Evolutionary conservation across 2,888 invertebrate species (phyloP), one percentile per base, ranked within the genome.

Genomic region (Meteorus cinctellus): DNA sequence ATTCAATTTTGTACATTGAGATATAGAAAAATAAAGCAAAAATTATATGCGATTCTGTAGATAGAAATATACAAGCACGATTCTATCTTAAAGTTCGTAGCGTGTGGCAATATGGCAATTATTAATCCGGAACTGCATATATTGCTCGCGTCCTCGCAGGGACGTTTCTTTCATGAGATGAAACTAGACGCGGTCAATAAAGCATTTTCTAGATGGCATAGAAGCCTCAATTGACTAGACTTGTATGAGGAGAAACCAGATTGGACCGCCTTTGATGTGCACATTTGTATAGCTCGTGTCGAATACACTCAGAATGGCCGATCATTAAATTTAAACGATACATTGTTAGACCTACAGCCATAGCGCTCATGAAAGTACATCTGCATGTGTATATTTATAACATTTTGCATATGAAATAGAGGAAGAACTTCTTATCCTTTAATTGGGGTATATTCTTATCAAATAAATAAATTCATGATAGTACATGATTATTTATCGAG

Each of bases 201-300:
- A 72, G 63, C 70, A 55, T 75, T 65, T 71, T 65, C 66, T 70
- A 76, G 31, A 4, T 63, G 60, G 66, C 73, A 75, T 76, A 76
- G 69, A 78, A 75, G 74, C 76, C 75, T 76, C 76, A 77, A 78
- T 75, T 75, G 76, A 76, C 41, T 19, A 66, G 68, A 72, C 74
- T 74, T 45, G 65, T 29, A 36, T 48, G 69, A 66, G 24, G 74
- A 65, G 67, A 68, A 65, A 74, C 78, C 72, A 78, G 76, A 76
- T 75, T 75, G 55, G 24, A 70, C 76, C 76, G 78, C 69, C 77
- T 78, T 78, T 77, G 75, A 72, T 51, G 74, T 66, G 36, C 24
- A 34, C 69, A 66, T 45, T 27, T 36, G 65, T 34, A 19, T 41
- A 31, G 8, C 24, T 65, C 41, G 45, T 55, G 65, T 34, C 36